Evolutionary conservation across 2,797 vertebrate species (phyloP).

Genomic region (Carduelis carduelis): DNA sequence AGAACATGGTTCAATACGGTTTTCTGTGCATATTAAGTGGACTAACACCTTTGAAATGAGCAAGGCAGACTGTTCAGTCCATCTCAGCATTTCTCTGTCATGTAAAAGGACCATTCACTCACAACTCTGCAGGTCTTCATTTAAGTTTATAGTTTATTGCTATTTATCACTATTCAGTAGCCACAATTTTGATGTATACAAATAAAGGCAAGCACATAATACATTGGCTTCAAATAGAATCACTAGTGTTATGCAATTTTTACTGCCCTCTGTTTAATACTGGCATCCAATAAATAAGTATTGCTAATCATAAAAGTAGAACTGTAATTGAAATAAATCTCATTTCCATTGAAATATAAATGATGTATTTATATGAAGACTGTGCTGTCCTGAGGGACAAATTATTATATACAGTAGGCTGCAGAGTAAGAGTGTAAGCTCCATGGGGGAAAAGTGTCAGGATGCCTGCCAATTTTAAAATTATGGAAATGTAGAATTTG

Average conservation of each 20-base stretch:
- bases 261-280: conserved; percentile 15
- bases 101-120: not conserved
- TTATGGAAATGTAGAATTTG: not conserved
- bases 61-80: not conserved
- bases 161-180: not conserved
- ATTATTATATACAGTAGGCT: not conserved
- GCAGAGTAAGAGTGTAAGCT: not conserved
- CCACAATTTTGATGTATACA: not conserved
- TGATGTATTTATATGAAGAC: not conserved
- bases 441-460: not conserved
- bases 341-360: conserved; percentile 29
- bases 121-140: not conserved
- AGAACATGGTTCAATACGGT: not conserved
- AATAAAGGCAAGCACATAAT: conserved; percentile 21
- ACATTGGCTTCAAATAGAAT: not conserved
- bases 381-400: not conserved
- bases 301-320: conserved; percentile 25
- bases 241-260: not conserved
- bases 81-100: not conserved
- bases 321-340: conserved; percentile 33
- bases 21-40: not conserved
- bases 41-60: not conserved
- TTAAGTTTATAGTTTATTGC: conserved; percentile 18
- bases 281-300: conserved; percentile 12
- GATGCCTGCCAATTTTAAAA: not conserved